These are phyloP conservation scores for Calcarius lapponicus DNA, from an alignment of 2,797 vertebrate species.

Conservation along the genomic window DNA sequence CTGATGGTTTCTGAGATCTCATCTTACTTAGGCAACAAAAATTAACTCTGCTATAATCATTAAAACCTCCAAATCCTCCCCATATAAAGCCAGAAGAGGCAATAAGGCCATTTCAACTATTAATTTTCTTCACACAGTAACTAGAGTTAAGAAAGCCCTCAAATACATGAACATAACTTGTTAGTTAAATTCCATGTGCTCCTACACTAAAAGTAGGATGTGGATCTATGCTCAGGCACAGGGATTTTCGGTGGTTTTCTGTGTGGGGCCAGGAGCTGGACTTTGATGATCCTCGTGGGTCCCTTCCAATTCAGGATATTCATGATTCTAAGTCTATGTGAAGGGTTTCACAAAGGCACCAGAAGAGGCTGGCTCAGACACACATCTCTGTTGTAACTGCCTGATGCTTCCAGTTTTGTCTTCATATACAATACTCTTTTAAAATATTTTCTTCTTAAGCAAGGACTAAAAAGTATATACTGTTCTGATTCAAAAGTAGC, in stretches of 20 bases:
- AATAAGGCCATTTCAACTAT: neutral
- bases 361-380: neutral
- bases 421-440: neutral
- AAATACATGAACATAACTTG: neutral
- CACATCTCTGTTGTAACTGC: accelerated
- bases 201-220: neutral
- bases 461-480: neutral
- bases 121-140: neutral
- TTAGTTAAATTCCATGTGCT: neutral
- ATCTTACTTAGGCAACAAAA: neutral
- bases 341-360: neutral
- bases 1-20: neutral
- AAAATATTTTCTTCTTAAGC: neutral
- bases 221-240: neutral
- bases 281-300: neutral
- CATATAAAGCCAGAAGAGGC: neutral
- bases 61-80: neutral
- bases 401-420: neutral
- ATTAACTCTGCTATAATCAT: neutral
- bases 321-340: neutral
- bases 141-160: neutral
- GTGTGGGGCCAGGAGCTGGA: neutral
- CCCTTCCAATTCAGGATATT: neutral
- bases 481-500: neutral
- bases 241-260: neutral